A percentile compares a stretch with the other conserved stretches of the same genome.
Conservation (phyloP, 2,113 vertebrate species). For the Percina caprodes region DNA sequence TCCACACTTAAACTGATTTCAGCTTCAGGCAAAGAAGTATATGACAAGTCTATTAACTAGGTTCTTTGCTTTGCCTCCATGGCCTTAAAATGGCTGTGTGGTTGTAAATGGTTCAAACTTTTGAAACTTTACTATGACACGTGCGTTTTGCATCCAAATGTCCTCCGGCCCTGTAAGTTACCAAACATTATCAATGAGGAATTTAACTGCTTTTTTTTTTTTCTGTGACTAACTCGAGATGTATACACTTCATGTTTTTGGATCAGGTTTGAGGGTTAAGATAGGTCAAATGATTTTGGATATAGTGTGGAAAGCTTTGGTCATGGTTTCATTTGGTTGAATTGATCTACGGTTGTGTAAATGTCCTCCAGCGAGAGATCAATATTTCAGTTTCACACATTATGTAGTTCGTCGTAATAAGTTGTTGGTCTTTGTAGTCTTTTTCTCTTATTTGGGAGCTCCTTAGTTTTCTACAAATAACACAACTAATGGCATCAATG, state of each 20-base stretch:
- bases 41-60: slow-evolving; percentile 52
- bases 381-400: neutral
- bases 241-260: neutral
- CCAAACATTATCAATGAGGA: neutral
- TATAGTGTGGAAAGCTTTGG: neutral
- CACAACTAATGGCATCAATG: too few species aligned
- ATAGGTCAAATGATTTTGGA: neutral
- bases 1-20: slow-evolving; percentile 53
- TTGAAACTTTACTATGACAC: too few species aligned
- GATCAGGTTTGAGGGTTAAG: neutral
- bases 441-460: too few species aligned
- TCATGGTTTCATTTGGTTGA: neutral
- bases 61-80: neutral
- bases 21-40: slow-evolving; percentile 37
- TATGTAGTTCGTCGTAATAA: neutral
- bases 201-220: neutral
- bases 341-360: neutral
- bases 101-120: too few species aligned
- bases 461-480: too few species aligned
- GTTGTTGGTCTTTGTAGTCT: too few species aligned
- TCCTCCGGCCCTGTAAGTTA: neutral
- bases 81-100: neutral
- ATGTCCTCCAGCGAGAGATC: neutral
- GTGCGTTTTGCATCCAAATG: neutral
- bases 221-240: neutral